These are phyloP conservation scores for Pygmarrhopalites habei DNA, from an alignment of 1,140 invertebrate genomes.

Conservation along the genomic window DNA sequence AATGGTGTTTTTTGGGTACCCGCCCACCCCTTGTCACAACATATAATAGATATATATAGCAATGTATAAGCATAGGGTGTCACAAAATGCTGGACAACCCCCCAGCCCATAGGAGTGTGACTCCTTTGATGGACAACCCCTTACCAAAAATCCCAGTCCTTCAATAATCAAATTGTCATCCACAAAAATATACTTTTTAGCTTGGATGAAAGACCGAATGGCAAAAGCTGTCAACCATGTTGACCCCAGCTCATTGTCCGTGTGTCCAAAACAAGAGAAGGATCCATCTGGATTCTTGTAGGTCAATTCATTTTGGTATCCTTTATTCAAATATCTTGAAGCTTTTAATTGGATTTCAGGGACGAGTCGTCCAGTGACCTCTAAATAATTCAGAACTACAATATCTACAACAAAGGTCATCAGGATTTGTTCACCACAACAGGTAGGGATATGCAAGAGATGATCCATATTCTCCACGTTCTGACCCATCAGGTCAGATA, in stretches of 20 bases:
- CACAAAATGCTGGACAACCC: too few species aligned
- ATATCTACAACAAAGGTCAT: conserved; percentile 85
- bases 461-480: conserved; percentile 64
- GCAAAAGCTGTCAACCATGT: conserved; percentile 96
- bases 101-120: too few species aligned
- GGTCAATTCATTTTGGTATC: conserved; percentile 79
- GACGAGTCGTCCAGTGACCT: conserved; percentile 47
- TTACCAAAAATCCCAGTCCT: conserved; percentile 51
- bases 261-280: conserved; percentile 83
- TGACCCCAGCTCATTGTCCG: conserved; percentile 69
- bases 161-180: conserved; percentile 53
- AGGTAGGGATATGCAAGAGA: conserved; percentile 70
- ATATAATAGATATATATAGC: too few species aligned
- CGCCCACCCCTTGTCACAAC: too few species aligned
- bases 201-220: conserved; percentile 75
- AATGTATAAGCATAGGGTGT: too few species aligned
- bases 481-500: conserved; percentile 66
- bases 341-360: conserved; percentile 63
- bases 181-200: conserved; percentile 67
- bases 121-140: too few species aligned
- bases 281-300: conserved; percentile 67
- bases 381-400: conserved; percentile 71
- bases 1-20: too few species aligned
- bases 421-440: conserved; percentile 93
- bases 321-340: conserved; percentile 65